Base-by-base conservation (phyloP, 2,797 vertebrate genomes). In the Spea hammondii region DNA sequence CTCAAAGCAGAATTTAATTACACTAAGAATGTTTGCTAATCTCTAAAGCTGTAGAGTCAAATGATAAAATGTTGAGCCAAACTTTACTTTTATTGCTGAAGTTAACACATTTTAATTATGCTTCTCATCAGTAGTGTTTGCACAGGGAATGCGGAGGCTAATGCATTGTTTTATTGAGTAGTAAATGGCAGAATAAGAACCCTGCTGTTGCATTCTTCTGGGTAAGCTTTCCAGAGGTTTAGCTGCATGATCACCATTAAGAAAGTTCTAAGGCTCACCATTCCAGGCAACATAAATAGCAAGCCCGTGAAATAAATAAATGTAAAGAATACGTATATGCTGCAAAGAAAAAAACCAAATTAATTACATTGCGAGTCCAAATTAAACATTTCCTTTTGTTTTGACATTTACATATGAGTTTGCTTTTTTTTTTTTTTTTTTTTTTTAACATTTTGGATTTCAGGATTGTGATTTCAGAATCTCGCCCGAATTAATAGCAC, bases 1-100 rank as follows among this genome's bases (percentile, higher is more conserved):
- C 70, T 77, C 68, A 66, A 72, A 76, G 53, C 66, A 44, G 54
- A 81, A 67, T 81, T 67, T 77, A 77, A 81, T 81, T 81, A 81
- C 74, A 73, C 51, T 45, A 81, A 65, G 74, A 77, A 81, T 76
- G 70, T 77, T 77, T 81, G 79, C 64, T 81, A 81, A 81, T 81
- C 79, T 72, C 70, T 65, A 81, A 77, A 81, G 74, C 74, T 80
- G 59, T 76, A 68, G 69, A 81, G 79, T 77, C 55, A 77, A 81
- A 77, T 77, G 74, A 72, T 81, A 72, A 77, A 81, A 73, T 69
- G 54, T 57, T 80, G 60, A 65, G 72, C 55, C 46, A 53, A 69
- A 67, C 54, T n/a, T 72, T 64, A 32, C 45, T 57, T 76, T 64
- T 77, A 67, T 81, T 76, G 74, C 71, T 72, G 69, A 60, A 66